These are phyloP conservation scores for Gortyna flavago DNA, from an alignment of 2,888 invertebrate genomes.

Conservation along the genomic window DNA sequence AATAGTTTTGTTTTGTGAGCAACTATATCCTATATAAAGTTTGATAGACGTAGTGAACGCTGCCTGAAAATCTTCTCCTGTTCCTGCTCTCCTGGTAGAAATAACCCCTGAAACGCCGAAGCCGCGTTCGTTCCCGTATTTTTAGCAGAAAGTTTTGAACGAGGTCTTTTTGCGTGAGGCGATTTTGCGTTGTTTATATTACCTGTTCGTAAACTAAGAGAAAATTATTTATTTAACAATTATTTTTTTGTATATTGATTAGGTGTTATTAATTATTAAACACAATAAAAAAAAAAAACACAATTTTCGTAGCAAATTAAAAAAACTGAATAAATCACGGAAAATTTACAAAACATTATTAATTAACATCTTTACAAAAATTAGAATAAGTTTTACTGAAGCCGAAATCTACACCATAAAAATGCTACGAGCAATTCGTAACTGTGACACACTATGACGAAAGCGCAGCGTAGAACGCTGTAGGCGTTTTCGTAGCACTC, in stretches of 20 bases:
- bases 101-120: conserved; percentile 73
- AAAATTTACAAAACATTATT: neutral
- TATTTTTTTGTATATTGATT: too few relatives aligned
- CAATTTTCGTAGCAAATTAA: neutral
- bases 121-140: conserved; percentile 40
- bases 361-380: neutral
- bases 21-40: conserved; percentile 11
- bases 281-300: neutral
- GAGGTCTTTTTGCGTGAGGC: too few relatives aligned
- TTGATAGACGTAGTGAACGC: conserved; percentile 1
- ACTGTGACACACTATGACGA: conserved; percentile 25
- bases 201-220: neutral
- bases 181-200: neutral
- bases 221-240: neutral
- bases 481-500: conserved; percentile 61
- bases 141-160: conserved; percentile 36
- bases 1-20: conserved; percentile 58
- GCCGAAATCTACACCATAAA: neutral
- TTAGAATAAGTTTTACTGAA: neutral
- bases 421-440: conserved; percentile 42
- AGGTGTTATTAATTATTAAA: neutral
- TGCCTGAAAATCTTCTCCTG: conserved; percentile 21
- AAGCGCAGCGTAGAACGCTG: conserved; percentile 58
- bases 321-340: neutral
- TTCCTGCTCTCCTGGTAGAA: conserved; percentile 69